Conservation (phyloP, 2,113 vertebrate genomes). For the Xenopus laevis region DNA sequence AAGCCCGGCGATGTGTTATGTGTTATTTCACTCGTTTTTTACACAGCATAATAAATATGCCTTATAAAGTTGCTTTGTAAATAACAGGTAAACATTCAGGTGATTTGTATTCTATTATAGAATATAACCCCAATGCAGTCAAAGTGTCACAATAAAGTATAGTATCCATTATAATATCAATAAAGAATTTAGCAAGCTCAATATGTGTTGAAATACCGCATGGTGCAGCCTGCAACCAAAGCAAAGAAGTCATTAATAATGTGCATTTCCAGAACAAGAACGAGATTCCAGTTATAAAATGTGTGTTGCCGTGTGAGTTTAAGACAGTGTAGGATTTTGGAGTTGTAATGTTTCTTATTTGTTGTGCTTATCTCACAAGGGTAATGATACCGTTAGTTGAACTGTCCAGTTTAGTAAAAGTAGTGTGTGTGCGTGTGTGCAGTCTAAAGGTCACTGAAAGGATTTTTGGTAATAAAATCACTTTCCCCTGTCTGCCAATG, state of each 20-base stretch:
- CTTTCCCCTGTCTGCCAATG: too few relatives aligned
- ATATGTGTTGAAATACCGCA: slow-evolving; percentile 70
- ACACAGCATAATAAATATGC: too few relatives aligned
- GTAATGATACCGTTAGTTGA: slow-evolving; percentile 50
- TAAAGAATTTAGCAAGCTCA: slow-evolving; percentile 66
- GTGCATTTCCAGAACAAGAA: slow-evolving; percentile 39
- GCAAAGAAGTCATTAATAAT: slow-evolving; percentile 37
- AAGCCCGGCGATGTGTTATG: too few relatives aligned
- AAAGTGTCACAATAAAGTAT: too few relatives aligned
- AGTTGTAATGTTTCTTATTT: slow-evolving; percentile 36
- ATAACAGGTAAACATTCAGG: too few relatives aligned
- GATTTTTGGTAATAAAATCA: too few relatives aligned
- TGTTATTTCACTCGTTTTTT: too few relatives aligned
- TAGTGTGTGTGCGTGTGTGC: neutral
- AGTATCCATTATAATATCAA: too few relatives aligned
- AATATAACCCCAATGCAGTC: too few relatives aligned
- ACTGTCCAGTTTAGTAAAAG: slow-evolving; percentile 22
- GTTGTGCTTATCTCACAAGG: neutral
- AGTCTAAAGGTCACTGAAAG: neutral
- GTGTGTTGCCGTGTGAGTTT: neutral
- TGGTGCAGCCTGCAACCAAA: slow-evolving; percentile 37
- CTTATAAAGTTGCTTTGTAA: too few relatives aligned
- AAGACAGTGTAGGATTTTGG: neutral
- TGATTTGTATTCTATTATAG: too few relatives aligned
- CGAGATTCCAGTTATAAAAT: slow-evolving; percentile 42